These are phyloP conservation scores for Tympanoctomys barrerae DNA, from an alignment of 2,797 vertebrate genomes.

Conservation along the genomic window DNA sequence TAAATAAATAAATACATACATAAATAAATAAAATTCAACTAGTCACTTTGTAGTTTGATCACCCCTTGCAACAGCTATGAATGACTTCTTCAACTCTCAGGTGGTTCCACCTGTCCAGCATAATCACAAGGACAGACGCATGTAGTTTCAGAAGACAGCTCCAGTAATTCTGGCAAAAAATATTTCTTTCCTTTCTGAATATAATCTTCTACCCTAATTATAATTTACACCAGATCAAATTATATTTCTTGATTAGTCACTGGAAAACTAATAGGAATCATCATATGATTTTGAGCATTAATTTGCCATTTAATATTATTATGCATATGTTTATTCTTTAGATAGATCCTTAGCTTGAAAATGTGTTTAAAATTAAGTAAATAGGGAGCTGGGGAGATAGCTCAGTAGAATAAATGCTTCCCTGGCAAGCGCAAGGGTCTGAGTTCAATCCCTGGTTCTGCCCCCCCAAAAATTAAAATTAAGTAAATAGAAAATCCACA, in stretches of 20 bases:
- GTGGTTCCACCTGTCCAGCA: neutral
- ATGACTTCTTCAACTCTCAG: neutral
- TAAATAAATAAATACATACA: too few species aligned
- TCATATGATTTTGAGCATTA: neutral
- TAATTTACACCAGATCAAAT: neutral
- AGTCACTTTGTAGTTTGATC: neutral
- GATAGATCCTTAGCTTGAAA: neutral
- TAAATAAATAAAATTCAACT: neutral
- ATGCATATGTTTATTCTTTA: neutral
- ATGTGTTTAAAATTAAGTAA: neutral
- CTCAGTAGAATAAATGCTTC: too few species aligned
- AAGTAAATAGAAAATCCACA: neutral
- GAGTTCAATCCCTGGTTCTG: too few species aligned
- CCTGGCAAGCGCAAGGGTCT: too few species aligned
- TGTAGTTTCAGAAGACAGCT: neutral
- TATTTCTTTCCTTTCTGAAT: neutral
- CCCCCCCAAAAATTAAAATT: neutral
- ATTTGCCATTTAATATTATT: neutral
- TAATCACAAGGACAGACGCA: neutral
- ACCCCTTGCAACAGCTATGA: neutral
- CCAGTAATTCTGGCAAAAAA: neutral
- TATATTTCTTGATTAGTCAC: neutral
- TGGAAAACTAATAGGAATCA: neutral
- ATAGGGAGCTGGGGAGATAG: too few species aligned
- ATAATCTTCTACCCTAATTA: neutral